phyloP scores from a whole-genome alignment of 2,797 vertebrate genomes.

The Muscicapa comitata region DNA sequence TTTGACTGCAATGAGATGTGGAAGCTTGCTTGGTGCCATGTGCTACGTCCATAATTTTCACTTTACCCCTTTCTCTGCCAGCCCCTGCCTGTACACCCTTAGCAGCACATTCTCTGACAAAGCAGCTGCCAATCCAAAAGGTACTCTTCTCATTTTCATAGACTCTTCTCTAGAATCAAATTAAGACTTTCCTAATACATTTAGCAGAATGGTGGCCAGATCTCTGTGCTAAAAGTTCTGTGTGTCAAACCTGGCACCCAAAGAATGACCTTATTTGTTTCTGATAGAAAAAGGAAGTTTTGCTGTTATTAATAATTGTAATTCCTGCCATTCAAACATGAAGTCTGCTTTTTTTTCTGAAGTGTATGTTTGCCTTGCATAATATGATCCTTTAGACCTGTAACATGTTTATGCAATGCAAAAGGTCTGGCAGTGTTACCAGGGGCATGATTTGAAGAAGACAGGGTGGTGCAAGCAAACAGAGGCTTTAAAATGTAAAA shows the following conservation, averaged over 20 bases:
- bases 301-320: background rate
- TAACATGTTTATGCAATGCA: background rate
- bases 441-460: background rate
- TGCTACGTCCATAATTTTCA: background rate
- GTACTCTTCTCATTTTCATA: background rate
- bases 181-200: background rate
- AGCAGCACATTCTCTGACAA: background rate
- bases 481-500: background rate
- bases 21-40: background rate
- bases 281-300: background rate
- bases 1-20: background rate
- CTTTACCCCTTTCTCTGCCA: background rate
- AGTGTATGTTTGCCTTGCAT: background rate
- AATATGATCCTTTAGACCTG: background rate
- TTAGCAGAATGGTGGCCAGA: background rate
- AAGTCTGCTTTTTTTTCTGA: background rate
- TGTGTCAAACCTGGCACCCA: background rate
- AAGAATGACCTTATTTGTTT: background rate
- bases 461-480: background rate
- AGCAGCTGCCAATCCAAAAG: background rate
- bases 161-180: background rate
- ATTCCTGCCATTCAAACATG: background rate
- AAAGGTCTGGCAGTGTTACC: background rate
- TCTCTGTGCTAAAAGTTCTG: background rate
- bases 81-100: fast-evolving